Evolutionary conservation across 2,888 invertebrate genomes (phyloP).

Genomic region (Conus canariensis): DNA sequence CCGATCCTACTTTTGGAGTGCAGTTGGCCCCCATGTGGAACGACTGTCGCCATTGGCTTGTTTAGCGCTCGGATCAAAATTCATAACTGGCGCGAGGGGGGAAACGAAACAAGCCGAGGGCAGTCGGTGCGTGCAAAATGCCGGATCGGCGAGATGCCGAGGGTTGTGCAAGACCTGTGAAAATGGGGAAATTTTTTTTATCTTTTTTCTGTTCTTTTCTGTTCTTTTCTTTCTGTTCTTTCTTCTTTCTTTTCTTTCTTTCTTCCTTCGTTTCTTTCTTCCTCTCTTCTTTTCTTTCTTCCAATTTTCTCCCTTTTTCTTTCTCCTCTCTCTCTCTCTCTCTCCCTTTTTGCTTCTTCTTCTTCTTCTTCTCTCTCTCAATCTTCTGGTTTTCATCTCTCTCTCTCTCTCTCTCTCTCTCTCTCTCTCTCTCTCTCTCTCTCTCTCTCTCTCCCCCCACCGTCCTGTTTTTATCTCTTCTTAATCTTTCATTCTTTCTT

Average conservation of each 20-base stretch:
- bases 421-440: neutral
- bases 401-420: neutral
- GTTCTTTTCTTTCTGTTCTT: neutral
- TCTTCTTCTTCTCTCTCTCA: neutral
- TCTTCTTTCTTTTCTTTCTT: neutral
- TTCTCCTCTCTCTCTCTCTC: neutral
- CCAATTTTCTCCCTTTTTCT: neutral
- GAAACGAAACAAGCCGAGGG: slow-evolving; percentile 24
- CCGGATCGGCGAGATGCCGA: neutral
- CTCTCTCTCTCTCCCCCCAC: neutral
- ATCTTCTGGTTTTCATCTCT: neutral
- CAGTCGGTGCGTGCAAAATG: neutral
- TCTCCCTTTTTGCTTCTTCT: neutral
- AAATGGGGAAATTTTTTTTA: neutral
- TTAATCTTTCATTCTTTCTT: neutral
- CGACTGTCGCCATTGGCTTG: slow-evolving; percentile 41
- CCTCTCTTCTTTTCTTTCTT: neutral
- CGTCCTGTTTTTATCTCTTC: neutral
- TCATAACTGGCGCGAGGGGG: slow-evolving; percentile 37
- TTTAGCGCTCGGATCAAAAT: slow-evolving; percentile 43
- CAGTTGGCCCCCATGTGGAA: slow-evolving; percentile 42
- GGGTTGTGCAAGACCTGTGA: neutral
- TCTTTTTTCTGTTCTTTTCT: neutral
- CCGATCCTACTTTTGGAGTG: slow-evolving; percentile 41
- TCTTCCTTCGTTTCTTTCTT: neutral